Conservation (phyloP, 2,888 invertebrate genomes). For the Perdita meconis region DNA sequence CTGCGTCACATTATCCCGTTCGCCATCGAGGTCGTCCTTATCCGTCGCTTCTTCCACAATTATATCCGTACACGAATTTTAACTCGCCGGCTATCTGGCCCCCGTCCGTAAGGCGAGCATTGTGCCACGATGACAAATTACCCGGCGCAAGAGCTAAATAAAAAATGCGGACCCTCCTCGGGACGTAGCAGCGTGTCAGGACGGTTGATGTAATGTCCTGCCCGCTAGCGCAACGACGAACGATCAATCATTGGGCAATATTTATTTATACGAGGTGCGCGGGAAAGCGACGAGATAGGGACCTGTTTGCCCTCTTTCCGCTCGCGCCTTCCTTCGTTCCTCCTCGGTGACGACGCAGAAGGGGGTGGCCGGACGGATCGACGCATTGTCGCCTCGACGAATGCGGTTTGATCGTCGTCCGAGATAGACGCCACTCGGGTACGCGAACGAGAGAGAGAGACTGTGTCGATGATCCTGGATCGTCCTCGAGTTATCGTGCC, state of each 20-base stretch:
- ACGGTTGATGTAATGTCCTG: conserved; percentile 74
- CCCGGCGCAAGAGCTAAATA: conserved; percentile 69
- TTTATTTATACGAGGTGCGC: conserved; percentile 78
- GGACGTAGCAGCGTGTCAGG: conserved; percentile 58
- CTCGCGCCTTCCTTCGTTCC: conserved; percentile 12
- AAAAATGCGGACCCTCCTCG: conserved; percentile 61
- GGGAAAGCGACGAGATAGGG: conserved; percentile 58
- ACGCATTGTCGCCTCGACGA: conserved; percentile 65
- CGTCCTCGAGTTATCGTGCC: conserved; percentile 37
- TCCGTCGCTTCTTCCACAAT: conserved; percentile 61
- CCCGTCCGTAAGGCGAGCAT: conserved; percentile 64
- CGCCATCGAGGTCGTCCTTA: conserved; percentile 40
- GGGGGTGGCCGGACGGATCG: conserved; percentile 45
- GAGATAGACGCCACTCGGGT: conserved; percentile 53
- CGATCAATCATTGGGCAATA: conserved; percentile 81
- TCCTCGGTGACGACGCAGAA: conserved; percentile 20
- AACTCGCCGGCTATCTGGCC: conserved; percentile 68
- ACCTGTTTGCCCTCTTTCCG: conserved; percentile 58
- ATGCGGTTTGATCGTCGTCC: conserved; percentile 49
- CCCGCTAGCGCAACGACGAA: conserved; percentile 65
- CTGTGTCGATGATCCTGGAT: conserved; percentile 18
- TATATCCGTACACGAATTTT: conserved; percentile 74
- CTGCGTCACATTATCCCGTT: conserved; percentile 25
- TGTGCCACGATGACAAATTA: conserved; percentile 79
- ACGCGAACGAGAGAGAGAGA: neutral